Evolutionary conservation across 2,888 invertebrate genomes (phyloP).

Genomic region (Drosophila meridiana): DNA sequence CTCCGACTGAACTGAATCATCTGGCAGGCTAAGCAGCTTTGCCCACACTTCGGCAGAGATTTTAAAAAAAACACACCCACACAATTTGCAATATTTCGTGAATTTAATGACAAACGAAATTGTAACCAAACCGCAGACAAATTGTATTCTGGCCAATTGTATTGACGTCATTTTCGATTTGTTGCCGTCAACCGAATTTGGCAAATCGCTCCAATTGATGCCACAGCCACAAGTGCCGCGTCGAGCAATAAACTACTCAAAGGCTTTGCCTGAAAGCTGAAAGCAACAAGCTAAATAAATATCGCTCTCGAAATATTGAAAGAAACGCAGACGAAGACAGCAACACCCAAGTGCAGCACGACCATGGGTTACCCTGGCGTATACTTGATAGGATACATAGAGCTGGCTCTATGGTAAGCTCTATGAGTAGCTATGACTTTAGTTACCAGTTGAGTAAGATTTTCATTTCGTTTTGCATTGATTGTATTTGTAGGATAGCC

Average conservation of each 20-base stretch:
- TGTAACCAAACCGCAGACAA: slow-evolving; percentile 40
- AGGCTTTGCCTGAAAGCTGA: slow-evolving; percentile 39
- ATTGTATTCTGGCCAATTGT: slow-evolving; percentile 43
- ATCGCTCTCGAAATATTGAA: slow-evolving; percentile 56
- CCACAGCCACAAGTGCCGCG: slow-evolving; percentile 41
- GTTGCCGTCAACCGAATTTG: slow-evolving; percentile 38
- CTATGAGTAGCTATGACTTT: too few relatives aligned
- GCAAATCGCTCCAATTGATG: slow-evolving; percentile 50
- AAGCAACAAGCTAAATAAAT: slow-evolving; percentile 70
- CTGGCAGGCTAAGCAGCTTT: not conserved
- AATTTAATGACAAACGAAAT: slow-evolving; percentile 28
- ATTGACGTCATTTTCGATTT: slow-evolving; percentile 44
- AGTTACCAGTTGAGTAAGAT: not conserved
- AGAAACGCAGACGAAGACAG: slow-evolving; percentile 1
- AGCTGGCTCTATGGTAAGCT: not conserved
- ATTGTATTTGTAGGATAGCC: accelerated
- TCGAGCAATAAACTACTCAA: slow-evolving; percentile 56
- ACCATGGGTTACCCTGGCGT: slow-evolving; percentile 16
- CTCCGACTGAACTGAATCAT: not conserved
- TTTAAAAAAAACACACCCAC: not conserved
- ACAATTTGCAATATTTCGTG: not conserved
- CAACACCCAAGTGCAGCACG: not conserved
- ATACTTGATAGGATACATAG: not conserved
- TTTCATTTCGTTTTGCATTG: not conserved
- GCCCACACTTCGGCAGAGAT: not conserved